Conservation (phyloP, 2,113 vertebrate species). For the Nasalis larvatus region DNA sequence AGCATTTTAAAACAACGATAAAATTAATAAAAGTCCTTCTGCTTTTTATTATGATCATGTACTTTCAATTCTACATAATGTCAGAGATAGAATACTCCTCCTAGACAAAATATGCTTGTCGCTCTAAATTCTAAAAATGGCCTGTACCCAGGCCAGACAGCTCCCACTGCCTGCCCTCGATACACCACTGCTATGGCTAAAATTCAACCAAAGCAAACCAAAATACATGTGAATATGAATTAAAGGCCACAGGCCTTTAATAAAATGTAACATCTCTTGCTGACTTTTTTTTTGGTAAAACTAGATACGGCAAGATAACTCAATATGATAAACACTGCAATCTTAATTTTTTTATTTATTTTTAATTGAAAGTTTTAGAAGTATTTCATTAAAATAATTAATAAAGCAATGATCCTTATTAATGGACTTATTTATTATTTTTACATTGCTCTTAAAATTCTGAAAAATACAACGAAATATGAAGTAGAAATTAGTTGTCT, state of each 20-base stretch:
- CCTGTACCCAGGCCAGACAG: background rate
- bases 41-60: background rate
- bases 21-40: background rate
- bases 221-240: background rate
- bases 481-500: background rate
- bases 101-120: background rate
- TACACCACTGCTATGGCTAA: background rate
- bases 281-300: background rate
- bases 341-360: background rate
- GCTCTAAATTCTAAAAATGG: slow-evolving; percentile 8
- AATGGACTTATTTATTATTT: background rate
- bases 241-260: background rate
- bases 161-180: background rate
- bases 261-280: background rate
- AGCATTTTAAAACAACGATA: slow-evolving; percentile 5
- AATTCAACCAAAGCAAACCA: background rate
- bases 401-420: background rate
- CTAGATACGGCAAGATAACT: background rate
- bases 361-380: background rate
- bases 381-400: background rate
- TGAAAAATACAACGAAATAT: background rate
- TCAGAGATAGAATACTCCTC: background rate
- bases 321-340: background rate
- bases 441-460: background rate
- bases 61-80: slow-evolving; percentile 3